Percentiles rank a stretch among this genome's conserved stretches.
Conservation (phyloP, 2,113 vertebrate species). For the Pogonocichla stellata region DNA sequence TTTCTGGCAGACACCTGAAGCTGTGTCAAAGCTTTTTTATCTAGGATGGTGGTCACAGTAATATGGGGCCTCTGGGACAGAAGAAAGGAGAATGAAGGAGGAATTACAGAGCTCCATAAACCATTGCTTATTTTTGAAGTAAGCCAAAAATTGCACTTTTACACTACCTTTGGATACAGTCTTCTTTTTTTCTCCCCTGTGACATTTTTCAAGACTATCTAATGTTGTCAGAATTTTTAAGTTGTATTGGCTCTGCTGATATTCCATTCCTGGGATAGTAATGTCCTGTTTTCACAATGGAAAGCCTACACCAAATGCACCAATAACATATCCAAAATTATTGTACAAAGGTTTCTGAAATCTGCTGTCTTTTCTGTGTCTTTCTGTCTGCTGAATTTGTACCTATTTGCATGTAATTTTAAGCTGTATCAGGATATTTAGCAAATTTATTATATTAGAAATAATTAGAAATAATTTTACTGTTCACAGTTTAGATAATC, state of each 20-base stretch:
- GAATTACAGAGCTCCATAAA: not conserved
- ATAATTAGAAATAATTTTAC: not conserved
- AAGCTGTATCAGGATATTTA: not conserved
- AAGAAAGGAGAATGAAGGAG: not conserved
- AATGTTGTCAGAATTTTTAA: not conserved
- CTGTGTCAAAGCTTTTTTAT: not conserved
- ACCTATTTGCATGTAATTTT: not conserved
- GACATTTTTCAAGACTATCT: not conserved
- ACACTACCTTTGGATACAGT: not conserved
- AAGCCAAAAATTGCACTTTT: not conserved
- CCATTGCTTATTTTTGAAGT: not conserved
- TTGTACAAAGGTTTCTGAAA: not conserved
- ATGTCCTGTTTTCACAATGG: not conserved
- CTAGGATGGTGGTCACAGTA: not conserved
- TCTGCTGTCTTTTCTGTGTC: not conserved
- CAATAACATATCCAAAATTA: not conserved
- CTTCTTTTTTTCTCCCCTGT: not conserved
- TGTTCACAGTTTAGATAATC: not conserved
- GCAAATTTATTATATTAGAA: not conserved
- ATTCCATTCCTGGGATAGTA: not conserved
- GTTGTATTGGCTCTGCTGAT: not conserved
- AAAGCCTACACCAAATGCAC: not conserved
- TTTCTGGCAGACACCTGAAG: constrained; percentile 18
- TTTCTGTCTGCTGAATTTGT: not conserved
- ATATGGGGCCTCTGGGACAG: not conserved